Evolutionary conservation across 1,140 invertebrate species (phyloP).

Genomic region (Aphelinus certus): DNA sequence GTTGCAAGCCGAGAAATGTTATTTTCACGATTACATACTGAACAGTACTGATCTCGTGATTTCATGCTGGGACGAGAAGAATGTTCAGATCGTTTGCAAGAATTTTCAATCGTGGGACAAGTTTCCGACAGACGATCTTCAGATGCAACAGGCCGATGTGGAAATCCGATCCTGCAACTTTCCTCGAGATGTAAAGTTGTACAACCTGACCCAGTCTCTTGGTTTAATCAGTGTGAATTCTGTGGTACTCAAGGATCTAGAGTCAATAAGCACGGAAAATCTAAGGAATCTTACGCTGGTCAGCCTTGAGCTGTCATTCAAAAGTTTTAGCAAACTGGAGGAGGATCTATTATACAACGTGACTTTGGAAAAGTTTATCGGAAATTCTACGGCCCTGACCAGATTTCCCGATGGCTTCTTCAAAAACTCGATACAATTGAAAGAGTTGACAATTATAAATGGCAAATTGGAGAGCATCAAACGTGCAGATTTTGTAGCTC

Average conservation of each 20-base stretch:
- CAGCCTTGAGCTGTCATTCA: not conserved
- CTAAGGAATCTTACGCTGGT: no score
- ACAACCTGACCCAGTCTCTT: not conserved
- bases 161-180: not conserved
- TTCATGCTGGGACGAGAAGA: no score
- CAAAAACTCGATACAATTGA: not conserved
- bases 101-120: no score
- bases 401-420: not conserved
- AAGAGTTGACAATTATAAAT: not conserved
- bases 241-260: no score
- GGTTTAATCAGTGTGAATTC: not conserved
- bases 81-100: no score
- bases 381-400: not conserved
- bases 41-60: no score
- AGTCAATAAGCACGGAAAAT: no score
- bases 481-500: conserved; percentile 67
- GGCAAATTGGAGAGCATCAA: conserved; percentile 58
- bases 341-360: not conserved
- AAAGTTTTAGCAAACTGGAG: not conserved
- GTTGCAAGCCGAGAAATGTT: no score
- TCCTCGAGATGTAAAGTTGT: not conserved
- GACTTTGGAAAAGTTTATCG: not conserved
- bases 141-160: no score
- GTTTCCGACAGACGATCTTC: no score
- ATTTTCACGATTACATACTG: no score